These are phyloP conservation scores for Himalopsyche anomala DNA, from an alignment of 2,888 invertebrate genomes.

Conservation along the genomic window DNA sequence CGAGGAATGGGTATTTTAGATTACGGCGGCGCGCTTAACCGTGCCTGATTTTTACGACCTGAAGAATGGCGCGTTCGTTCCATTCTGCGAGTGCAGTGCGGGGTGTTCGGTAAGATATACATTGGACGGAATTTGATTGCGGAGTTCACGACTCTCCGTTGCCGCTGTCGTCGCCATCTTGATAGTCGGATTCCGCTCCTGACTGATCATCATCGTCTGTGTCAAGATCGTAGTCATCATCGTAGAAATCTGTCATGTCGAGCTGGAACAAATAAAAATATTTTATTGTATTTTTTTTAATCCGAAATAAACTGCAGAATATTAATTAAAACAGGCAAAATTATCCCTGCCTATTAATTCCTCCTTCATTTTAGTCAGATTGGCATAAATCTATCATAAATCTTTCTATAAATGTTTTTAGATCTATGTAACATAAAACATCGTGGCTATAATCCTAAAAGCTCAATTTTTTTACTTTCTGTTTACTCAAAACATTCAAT, in stretches of 20 bases:
- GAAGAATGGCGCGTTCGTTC: constrained; percentile 32
- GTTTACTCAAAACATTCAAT: no score
- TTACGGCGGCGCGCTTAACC: neutral
- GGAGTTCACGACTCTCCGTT: constrained; percentile 92
- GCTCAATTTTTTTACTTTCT: no score
- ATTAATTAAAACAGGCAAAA: no score
- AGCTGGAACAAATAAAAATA: constrained; percentile 72
- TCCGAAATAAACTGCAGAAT: no score
- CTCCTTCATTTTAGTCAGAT: no score
- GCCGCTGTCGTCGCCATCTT: constrained; percentile 91
- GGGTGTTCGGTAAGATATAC: constrained; percentile 41
- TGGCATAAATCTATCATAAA: no score
- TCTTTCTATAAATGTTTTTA: no score
- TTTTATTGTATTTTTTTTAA: neutral
- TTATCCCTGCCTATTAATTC: no score
- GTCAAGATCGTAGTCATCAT: constrained; percentile 93
- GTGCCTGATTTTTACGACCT: constrained; percentile 34
- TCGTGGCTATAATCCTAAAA: no score
- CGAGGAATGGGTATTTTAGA: constrained; percentile 20
- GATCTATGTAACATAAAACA: no score
- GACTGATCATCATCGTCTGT: constrained; percentile 83
- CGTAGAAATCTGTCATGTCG: constrained; percentile 97
- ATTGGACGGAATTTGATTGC: constrained; percentile 1
- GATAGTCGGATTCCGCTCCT: constrained; percentile 82
- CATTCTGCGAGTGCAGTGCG: constrained; percentile 52